These are phyloP conservation scores for Leucophenga montana DNA, from an alignment of 2,888 invertebrate genomes.

Conservation along the genomic window DNA sequence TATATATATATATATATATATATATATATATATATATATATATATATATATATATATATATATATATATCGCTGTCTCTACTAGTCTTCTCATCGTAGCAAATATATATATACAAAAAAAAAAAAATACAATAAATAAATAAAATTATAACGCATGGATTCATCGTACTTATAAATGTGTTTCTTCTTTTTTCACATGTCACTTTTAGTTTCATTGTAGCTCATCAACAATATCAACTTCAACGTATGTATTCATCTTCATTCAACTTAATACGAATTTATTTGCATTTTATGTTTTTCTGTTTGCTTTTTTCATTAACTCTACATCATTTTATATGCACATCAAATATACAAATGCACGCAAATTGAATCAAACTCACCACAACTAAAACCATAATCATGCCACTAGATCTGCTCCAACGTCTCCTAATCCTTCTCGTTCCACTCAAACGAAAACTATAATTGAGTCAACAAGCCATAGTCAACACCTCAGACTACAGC, in stretches of 20 bases:
- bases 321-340: too few species aligned
- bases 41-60: too few species aligned
- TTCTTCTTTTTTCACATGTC: too few species aligned
- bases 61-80: slow-evolving; percentile 5
- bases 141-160: slow-evolving; percentile 6
- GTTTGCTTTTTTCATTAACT: too few species aligned
- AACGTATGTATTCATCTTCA: background rate
- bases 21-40: too few species aligned
- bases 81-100: slow-evolving; percentile 5
- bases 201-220: background rate
- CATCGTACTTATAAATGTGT: slow-evolving; percentile 3
- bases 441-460: slow-evolving; percentile 14
- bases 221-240: slow-evolving; percentile 1
- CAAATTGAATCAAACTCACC: too few species aligned
- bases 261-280: too few species aligned
- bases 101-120: too few species aligned
- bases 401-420: too few species aligned
- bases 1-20: too few species aligned
- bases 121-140: background rate
- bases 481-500: background rate
- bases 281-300: background rate
- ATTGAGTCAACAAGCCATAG: slow-evolving; percentile 13
- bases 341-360: too few species aligned
- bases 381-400: slow-evolving; percentile 3
- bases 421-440: too few species aligned